Base-by-base conservation (phyloP, 1,140 invertebrate genomes). In the Drosophila triauraria region DNA sequence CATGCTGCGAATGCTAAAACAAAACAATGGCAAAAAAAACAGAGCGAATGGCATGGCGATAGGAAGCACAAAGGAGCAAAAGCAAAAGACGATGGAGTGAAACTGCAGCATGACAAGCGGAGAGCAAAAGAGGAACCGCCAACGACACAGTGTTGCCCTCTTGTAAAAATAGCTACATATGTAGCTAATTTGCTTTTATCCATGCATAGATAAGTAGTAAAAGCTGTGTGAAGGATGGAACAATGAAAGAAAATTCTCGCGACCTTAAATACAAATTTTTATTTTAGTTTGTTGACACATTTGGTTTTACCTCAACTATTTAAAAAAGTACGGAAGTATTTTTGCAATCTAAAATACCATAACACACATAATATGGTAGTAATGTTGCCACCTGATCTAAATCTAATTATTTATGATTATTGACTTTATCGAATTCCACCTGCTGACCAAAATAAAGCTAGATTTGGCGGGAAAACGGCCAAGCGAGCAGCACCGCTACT, bases 11-110 rank as follows among this genome's bases (percentile, higher is more conserved):
- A 61, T 78, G 56, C 57, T 57, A 25, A 77, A 78, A 78, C 75
- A 78, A 70, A 78, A 78, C 75, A 78, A 70, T 78, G 27, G 58
- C 43, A 44, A 67, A 42, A 30, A 68, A 74, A 74, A 74, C 64
- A 68, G 46, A 70, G 48, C n/a, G n/a, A 38, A 35, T 53, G 15
- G 20, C 30, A 50, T 13, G 17, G 27, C 17, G 32, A 30, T 12
- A 47, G 40, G 12, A 17, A 38, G 46, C 64, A 51, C 13, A 43
- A 20, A 48, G 60, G 60, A 43, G 23, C 30, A 20, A 50, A n/a
- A 43, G 23, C 30, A 20, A 50, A n/a, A 30, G 5, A 30, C 13
- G 42, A 30, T 9, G 27, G 12, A 27, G 9, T 38, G 40, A 30
- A 65, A 60, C 40, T 61, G 63, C 63, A 65, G 27, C 42, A 61